Evolutionary conservation across 2,888 invertebrate genomes (phyloP).

Genomic region (Stenchaetothrips biformis): DNA sequence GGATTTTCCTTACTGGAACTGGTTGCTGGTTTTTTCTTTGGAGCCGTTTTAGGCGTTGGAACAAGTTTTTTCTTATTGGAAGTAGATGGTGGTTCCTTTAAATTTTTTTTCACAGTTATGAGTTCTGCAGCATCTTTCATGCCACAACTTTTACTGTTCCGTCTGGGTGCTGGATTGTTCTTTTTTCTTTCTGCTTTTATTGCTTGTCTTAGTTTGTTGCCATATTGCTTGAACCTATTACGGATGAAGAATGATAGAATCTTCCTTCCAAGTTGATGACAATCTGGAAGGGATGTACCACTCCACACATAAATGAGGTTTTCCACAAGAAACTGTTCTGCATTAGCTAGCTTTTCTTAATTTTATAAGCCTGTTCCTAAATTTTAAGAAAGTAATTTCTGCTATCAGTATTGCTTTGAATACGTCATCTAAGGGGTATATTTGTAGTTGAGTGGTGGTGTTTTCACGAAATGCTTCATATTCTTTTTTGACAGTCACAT

Average conservation of each 20-base stretch:
- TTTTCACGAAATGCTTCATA: neutral
- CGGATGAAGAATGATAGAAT: neutral
- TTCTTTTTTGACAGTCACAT: neutral
- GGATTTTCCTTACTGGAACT: too few relatives aligned
- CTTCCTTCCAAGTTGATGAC: neutral
- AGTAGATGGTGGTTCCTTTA: too few relatives aligned
- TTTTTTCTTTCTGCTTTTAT: neutral
- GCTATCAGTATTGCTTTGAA: neutral
- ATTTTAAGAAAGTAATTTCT: neutral
- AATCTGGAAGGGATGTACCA: neutral
- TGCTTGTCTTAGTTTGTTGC: neutral
- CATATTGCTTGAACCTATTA: neutral
- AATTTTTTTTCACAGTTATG: too few relatives aligned
- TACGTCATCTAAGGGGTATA: neutral
- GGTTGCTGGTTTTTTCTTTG: too few relatives aligned
- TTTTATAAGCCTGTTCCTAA: neutral
- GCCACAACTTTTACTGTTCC: too few relatives aligned
- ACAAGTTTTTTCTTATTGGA: too few relatives aligned
- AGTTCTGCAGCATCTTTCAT: too few relatives aligned
- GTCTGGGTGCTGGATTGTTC: too few relatives aligned
- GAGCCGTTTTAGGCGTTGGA: too few relatives aligned
- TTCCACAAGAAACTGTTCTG: neutral
- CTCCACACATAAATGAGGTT: neutral
- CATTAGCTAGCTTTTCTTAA: neutral
- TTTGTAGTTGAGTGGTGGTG: neutral